Conservation (phyloP, 2,797 vertebrate genomes). For the Dromococcyx pavoninus region DNA sequence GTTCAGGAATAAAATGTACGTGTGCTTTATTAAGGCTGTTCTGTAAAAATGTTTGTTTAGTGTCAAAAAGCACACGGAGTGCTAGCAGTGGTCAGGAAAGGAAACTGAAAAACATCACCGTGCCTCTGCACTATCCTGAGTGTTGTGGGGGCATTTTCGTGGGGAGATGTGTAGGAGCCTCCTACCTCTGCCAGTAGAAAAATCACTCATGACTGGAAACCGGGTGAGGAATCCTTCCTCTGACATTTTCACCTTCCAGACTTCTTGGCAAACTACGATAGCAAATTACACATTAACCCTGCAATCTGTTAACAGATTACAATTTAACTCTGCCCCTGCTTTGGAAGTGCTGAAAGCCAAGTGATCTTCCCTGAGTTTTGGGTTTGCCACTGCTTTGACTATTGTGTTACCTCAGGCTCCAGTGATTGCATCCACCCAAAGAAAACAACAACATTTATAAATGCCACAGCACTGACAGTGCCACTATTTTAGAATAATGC, state of each 20-base stretch:
- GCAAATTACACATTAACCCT: slow-evolving; percentile 23
- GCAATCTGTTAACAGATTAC: neutral
- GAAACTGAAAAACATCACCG: accelerated
- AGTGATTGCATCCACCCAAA: neutral
- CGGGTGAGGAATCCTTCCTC: neutral
- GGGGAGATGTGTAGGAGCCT: neutral
- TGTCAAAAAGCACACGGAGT: neutral
- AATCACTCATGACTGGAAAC: neutral
- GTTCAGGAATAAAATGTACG: neutral
- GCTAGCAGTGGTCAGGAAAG: neutral
- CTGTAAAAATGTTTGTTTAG: neutral
- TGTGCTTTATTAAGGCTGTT: neutral
- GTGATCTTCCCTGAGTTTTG: neutral
- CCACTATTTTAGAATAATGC: neutral
- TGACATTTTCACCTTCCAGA: neutral
- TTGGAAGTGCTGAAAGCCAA: neutral
- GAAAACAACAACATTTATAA: neutral
- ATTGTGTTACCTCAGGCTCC: neutral
- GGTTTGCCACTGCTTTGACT: neutral
- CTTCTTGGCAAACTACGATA: neutral
- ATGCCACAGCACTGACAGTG: neutral
- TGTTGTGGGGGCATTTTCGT: neutral
- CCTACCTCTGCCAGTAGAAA: neutral
- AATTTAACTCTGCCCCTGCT: slow-evolving; percentile 2
- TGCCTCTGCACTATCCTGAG: neutral